These are phyloP conservation scores for Rousettus leschenaultii DNA, from an alignment of 2,113 vertebrate species.

Conservation along the genomic window DNA sequence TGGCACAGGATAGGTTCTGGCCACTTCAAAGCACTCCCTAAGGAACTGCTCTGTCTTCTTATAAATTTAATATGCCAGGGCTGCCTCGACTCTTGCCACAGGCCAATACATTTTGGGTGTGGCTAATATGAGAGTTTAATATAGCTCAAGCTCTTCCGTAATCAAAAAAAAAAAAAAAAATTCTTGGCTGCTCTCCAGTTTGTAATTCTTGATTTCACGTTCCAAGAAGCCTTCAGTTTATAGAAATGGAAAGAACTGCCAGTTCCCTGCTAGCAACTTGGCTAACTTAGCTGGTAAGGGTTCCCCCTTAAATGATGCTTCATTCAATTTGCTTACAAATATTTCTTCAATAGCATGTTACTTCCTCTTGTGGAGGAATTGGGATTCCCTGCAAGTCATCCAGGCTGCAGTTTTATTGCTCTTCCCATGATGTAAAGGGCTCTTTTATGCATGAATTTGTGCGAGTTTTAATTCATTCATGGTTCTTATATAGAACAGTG, in stretches of 20 bases:
- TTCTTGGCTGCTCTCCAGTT: conserved; percentile 46
- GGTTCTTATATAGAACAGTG: background rate
- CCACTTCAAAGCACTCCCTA: background rate
- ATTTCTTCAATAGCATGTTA: conserved; percentile 44
- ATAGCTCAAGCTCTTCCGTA: background rate
- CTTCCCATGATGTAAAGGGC: background rate
- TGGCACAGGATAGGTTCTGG: background rate
- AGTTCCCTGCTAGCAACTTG: conserved; percentile 56
- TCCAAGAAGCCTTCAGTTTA: conserved; percentile 61
- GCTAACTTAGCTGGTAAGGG: conserved; percentile 13
- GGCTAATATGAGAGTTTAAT: conserved; percentile 41
- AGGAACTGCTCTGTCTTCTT: background rate
- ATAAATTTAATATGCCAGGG: background rate
- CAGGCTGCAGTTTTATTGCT: background rate
- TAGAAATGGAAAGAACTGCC: conserved; percentile 63
- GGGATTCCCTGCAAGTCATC: conserved; percentile 47
- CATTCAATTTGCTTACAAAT: conserved; percentile 59
- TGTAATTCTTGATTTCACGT: conserved; percentile 36
- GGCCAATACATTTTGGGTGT: background rate
- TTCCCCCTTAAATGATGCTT: conserved; percentile 35
- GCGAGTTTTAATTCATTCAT: background rate
- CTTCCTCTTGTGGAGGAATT: background rate
- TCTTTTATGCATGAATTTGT: background rate
- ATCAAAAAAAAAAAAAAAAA: background rate
- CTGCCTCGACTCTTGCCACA: background rate